These are phyloP conservation scores for Sebastes miniatus DNA, from an alignment of 2,797 vertebrate genomes.

Conservation along the genomic window DNA sequence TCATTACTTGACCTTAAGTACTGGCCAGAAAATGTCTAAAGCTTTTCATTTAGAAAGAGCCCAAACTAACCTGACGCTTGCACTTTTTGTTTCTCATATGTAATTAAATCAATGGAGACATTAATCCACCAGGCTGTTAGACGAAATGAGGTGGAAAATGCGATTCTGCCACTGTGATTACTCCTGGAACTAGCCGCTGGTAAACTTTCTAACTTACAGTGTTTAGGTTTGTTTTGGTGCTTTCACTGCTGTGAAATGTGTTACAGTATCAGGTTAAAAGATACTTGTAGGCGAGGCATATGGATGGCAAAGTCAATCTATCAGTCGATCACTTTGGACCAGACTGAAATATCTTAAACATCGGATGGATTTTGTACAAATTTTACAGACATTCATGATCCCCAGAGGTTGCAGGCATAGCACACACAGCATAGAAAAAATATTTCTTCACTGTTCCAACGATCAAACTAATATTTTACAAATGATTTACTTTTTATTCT, in stretches of 20 bases:
- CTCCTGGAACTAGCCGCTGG: slow-evolving; percentile 9
- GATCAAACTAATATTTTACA: background rate
- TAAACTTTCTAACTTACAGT: background rate
- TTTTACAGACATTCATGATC: background rate
- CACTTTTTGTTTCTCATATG: slow-evolving; percentile 39
- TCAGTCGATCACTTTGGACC: background rate
- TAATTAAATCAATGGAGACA: slow-evolving; percentile 61
- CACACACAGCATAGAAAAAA: too few species aligned
- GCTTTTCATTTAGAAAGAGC: background rate
- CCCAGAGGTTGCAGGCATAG: background rate
- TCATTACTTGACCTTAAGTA: slow-evolving; percentile 6
- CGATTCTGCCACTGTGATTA: slow-evolving; percentile 43
- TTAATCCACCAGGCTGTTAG: slow-evolving; percentile 55
- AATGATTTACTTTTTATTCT: background rate
- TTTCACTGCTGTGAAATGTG: background rate
- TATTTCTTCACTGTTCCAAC: background rate
- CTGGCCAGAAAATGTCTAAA: slow-evolving; percentile 10
- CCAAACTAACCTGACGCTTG: slow-evolving; percentile 6
- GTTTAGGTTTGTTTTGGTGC: background rate
- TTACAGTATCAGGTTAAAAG: background rate
- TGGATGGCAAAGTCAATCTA: background rate
- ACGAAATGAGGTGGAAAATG: slow-evolving; percentile 62
- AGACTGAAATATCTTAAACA: background rate
- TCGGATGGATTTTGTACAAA: background rate
- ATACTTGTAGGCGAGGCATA: background rate